phyloP scores from a whole-genome alignment of 35 echinoderm and acorn worm species.

The Diadema setosum region DNA sequence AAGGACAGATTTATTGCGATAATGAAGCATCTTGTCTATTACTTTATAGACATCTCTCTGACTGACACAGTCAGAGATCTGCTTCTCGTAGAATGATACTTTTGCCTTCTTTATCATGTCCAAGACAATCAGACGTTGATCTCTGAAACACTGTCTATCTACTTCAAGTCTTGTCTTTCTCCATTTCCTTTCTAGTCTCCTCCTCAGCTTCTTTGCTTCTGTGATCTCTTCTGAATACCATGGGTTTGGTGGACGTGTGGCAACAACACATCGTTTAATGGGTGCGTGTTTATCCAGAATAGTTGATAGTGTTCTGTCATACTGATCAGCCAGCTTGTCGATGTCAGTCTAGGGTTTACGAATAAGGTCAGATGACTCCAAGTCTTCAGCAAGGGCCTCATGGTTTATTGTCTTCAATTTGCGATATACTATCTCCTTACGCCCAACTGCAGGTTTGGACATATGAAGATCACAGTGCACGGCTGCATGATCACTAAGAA shows the following conservation, averaged over 20 bases:
- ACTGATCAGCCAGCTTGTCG: background rate
- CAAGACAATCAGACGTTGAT: background rate
- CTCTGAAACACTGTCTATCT: background rate
- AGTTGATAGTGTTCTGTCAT: background rate
- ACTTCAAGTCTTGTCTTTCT: conserved; percentile 6
- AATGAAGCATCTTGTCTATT: background rate
- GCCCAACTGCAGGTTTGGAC: background rate
- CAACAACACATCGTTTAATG: background rate
- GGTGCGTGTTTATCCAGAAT: conserved; percentile 34
- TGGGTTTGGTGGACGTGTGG: background rate
- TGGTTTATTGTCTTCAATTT: background rate
- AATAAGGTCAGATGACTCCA: background rate
- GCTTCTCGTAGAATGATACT: background rate
- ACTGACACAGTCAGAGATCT: background rate
- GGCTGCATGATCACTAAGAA: conserved; percentile 2
- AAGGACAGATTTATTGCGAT: background rate
- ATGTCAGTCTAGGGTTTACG: background rate
- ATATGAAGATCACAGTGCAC: too few species aligned
- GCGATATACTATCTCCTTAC: background rate
- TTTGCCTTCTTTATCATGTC: background rate
- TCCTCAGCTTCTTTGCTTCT: too few species aligned
- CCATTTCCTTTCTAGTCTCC: background rate
- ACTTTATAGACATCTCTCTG: background rate
- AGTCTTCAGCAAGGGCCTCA: background rate
- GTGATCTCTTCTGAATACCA: background rate